Conservation (phyloP, 2,888 invertebrate species). For the Cantharis rustica region DNA sequence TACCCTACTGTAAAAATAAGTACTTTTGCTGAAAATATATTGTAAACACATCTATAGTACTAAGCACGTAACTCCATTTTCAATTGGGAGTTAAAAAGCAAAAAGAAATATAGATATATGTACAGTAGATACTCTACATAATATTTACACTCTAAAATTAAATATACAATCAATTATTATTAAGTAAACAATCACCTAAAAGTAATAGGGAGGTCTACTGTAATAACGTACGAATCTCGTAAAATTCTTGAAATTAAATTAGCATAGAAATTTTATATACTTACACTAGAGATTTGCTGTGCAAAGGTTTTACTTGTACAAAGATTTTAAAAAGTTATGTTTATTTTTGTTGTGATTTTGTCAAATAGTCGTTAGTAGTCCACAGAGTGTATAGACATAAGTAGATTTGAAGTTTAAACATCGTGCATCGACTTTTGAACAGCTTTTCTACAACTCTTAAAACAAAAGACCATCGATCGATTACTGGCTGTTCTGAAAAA, state of each 20-base stretch:
- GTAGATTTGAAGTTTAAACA: slow-evolving; percentile 29
- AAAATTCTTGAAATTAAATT: slow-evolving; percentile 42
- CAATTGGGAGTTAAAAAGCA: background rate
- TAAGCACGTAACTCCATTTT: too few relatives aligned
- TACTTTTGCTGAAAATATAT: background rate
- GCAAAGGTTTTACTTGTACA: slow-evolving; percentile 42
- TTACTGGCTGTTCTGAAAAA: background rate
- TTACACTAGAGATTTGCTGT: slow-evolving; percentile 41
- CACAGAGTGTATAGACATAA: slow-evolving; percentile 25
- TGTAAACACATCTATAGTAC: background rate
- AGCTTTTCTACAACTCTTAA: slow-evolving; percentile 13
- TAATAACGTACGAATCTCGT: slow-evolving; percentile 20
- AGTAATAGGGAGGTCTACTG: background rate
- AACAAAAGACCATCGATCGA: slow-evolving; percentile 9
- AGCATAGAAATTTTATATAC: slow-evolving; percentile 48
- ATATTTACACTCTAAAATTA: background rate
- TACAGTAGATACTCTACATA: too few relatives aligned
- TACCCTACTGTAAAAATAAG: background rate
- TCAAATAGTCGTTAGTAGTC: slow-evolving; percentile 35
- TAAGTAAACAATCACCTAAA: background rate
- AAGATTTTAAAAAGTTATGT: slow-evolving; percentile 36
- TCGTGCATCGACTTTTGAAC: slow-evolving; percentile 27
- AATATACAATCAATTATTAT: background rate
- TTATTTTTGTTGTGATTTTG: slow-evolving; percentile 42
- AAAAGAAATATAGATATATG: background rate